Base-by-base conservation (phyloP, 2,797 vertebrate species). In the Ctenochaetus hawaiiensis region DNA sequence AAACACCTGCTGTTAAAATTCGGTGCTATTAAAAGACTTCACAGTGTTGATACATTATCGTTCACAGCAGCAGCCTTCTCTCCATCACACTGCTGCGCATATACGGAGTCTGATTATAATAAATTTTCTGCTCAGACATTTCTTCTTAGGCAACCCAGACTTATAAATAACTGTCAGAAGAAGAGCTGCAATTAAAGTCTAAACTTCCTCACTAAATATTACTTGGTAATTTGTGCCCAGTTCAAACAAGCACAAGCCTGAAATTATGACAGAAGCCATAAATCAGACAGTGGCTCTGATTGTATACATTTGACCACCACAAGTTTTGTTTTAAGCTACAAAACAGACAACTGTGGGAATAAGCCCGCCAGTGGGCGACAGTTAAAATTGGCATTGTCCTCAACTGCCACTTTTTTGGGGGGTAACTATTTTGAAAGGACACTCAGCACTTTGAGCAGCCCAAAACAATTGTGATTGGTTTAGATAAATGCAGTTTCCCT, bases 251-350 rank as follows among this genome's bases (percentile, higher is more conserved):
- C 30, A 23, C 18, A 66, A 47, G 20, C 12, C 52, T 45, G 64
- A 26, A 71, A 65, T 68, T 43, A 71, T 52, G 34, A 66, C 51
- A 57, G 13, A 60, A 26, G 39, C 39, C 26, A 59, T 49, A 66
- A 73, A 84, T 81, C 81, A 80, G 26, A 66, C n/a, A 1, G 45
- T 12, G n/a, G 62, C 75, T 61, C 62, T 53, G n/a, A 72, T n/a
- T 58, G 26, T 22, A 37, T 22, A 47, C 6, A 39, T 44, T 56
- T 72, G 39, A 67, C 41, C 53, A 48, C 1, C 20, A 18, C 4
- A 0, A 37, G 8, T 54, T 72, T 30, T 20, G 43, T 48, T 61
- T 72, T 12, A 3, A 52, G 49, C 59, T 43, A 57, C 26, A 53
- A 12, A 59, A 26, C 37, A 20, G 61, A 58, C 56, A 30, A 30